phyloP scores from a whole-genome alignment of 2,113 vertebrate species.

The Oxyruncus cristatus region DNA sequence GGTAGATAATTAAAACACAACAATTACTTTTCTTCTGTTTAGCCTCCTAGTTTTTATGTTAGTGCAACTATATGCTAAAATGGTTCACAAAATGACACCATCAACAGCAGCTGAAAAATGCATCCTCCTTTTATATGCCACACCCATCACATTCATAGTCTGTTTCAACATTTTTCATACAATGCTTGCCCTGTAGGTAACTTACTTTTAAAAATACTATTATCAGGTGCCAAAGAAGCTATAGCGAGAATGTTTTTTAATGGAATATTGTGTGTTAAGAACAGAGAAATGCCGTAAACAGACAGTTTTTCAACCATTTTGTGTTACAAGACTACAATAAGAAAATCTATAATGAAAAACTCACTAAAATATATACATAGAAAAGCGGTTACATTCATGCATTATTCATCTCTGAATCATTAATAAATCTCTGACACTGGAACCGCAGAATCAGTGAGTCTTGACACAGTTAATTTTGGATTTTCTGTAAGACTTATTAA shows the following conservation, averaged over 20 bases:
- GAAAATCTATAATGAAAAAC: background rate
- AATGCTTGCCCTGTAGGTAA: background rate
- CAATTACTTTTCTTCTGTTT: background rate
- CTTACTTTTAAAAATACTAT: background rate
- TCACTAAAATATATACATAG: background rate
- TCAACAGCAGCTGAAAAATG: background rate
- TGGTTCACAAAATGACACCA: background rate
- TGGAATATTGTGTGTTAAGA: background rate
- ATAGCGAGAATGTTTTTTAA: background rate
- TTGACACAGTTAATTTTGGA: background rate
- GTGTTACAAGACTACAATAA: background rate
- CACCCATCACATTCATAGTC: background rate
- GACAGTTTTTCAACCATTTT: background rate
- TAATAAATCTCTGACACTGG: background rate
- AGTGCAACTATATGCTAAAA: background rate
- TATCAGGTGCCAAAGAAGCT: background rate
- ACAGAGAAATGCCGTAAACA: background rate
- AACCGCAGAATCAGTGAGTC: background rate
- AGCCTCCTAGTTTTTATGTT: background rate
- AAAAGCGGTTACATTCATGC: background rate
- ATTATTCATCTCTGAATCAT: background rate
- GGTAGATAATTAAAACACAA: background rate
- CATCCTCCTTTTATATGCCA: background rate
- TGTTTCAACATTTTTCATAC: background rate
- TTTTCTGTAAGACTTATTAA: background rate